phyloP scores from a whole-genome alignment of 2,797 vertebrate genomes.

The Gadopsis bispinosus region DNA sequence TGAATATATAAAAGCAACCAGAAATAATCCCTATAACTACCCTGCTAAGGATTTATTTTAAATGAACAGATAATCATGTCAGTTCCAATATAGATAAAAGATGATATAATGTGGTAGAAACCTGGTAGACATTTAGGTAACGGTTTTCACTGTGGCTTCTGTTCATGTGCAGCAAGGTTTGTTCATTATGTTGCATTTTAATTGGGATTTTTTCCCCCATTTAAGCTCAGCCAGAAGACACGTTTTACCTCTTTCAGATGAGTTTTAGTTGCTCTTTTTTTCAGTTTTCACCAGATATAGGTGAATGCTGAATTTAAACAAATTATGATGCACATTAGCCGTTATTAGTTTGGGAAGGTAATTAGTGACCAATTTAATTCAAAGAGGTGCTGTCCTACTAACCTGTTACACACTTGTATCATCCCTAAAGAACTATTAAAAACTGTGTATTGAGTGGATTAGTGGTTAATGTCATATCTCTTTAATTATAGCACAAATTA shows the following conservation, averaged over 20 bases:
- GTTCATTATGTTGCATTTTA: conserved; percentile 30
- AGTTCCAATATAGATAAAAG: conserved; percentile 20
- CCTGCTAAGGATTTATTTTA: conserved; percentile 2
- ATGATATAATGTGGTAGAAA: conserved; percentile 29
- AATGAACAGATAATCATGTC: conserved; percentile 45
- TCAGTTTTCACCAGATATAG: conserved; percentile 4
- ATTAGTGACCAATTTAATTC: neutral
- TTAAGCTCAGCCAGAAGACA: conserved; percentile 13
- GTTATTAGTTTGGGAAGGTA: neutral
- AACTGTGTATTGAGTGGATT: conserved; percentile 7
- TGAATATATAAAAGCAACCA: conserved; percentile 8
- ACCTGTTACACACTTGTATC: neutral
- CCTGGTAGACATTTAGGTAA: conserved; percentile 6
- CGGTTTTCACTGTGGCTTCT: neutral
- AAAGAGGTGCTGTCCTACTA: neutral
- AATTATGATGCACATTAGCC: neutral
- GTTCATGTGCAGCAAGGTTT: conserved; percentile 11
- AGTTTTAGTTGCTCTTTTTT: conserved; percentile 1
- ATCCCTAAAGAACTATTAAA: neutral
- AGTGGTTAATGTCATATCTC: conserved; percentile 10
- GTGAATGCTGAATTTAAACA: conserved; percentile 5
- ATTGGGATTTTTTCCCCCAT: neutral
- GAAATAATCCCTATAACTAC: conserved; percentile 14
- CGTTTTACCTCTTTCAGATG: conserved; percentile 13
- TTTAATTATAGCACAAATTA: conserved; percentile 34